Evolutionary conservation across 2,113 vertebrate genomes (phyloP).

Genomic region (Bagarius yarrelli): DNA sequence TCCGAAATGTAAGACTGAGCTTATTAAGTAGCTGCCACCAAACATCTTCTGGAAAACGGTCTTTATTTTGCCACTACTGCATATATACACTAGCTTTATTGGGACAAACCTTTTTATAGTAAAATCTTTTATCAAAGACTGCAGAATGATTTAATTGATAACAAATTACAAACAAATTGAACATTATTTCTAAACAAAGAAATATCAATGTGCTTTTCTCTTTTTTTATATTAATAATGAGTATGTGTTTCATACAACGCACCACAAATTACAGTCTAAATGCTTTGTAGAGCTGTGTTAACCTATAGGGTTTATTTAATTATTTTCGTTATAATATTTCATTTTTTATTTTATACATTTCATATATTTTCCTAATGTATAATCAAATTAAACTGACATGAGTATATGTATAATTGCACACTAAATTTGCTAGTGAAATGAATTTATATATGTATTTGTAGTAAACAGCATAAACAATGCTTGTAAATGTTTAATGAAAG

Average conservation of each 20-base stretch:
- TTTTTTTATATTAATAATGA: conserved; percentile 27
- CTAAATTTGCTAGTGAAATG: background rate
- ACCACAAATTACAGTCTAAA: conserved; percentile 7
- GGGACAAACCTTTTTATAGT: conserved; percentile 9
- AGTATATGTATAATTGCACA: conserved; percentile 4
- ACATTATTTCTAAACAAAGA: conserved; percentile 29
- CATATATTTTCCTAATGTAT: background rate
- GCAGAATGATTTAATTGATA: background rate
- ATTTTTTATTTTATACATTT: background rate
- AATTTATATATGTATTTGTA: background rate
- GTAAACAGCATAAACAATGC: background rate
- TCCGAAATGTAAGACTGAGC: background rate
- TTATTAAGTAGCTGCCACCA: conserved; percentile 25
- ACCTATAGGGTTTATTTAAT: background rate
- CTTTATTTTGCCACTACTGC: background rate
- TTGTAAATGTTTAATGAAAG: background rate
- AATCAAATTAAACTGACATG: background rate
- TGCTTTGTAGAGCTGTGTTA: background rate
- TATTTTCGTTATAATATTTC: background rate
- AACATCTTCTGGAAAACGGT: background rate
- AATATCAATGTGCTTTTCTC: conserved; percentile 41
- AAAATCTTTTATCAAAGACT: conserved; percentile 10
- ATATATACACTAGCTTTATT: background rate
- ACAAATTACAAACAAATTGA: conserved; percentile 6
- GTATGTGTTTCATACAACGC: conserved; percentile 5